Evolutionary conservation across 2,888 invertebrate genomes (phyloP).

Genomic region (Agrenia bidenticulata): DNA sequence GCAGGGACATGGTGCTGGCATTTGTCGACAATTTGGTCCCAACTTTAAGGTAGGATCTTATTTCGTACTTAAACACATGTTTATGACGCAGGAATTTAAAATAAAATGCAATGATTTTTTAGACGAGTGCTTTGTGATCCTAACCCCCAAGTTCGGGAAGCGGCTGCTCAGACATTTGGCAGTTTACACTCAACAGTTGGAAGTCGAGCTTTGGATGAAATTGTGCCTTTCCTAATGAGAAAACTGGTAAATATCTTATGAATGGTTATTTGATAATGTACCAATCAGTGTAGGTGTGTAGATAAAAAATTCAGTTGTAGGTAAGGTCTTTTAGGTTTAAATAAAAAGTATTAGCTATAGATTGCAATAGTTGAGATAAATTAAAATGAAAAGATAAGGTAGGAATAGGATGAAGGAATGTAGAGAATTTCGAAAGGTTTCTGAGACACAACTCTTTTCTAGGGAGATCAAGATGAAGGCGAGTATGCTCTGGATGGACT

Average conservation of each 20-base stretch:
- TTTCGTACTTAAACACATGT: too few relatives aligned
- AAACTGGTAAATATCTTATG: constrained; percentile 63
- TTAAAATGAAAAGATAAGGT: too few relatives aligned
- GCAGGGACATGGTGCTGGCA: constrained; percentile 87
- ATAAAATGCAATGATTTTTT: constrained; percentile 7
- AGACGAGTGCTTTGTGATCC: constrained; percentile 90
- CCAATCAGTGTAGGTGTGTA: too few relatives aligned
- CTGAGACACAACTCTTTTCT: constrained; percentile 24
- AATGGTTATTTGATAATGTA: not conserved
- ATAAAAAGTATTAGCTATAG: too few relatives aligned
- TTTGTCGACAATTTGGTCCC: constrained; percentile 86
- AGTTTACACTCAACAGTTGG: constrained; percentile 93
- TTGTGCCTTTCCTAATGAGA: constrained; percentile 86
- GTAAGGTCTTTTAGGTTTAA: too few relatives aligned
- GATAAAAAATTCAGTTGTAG: too few relatives aligned
- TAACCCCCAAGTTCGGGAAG: constrained; percentile 82
- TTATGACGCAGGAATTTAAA: too few relatives aligned
- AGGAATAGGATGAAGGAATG: too few relatives aligned
- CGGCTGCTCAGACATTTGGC: constrained; percentile 96
- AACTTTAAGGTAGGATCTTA: constrained; percentile 68
- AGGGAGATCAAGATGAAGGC: constrained; percentile 74
- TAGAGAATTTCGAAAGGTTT: too few relatives aligned
- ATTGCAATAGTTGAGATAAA: too few relatives aligned
- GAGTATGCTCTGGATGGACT: constrained; percentile 94
- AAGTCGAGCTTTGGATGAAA: constrained; percentile 90